Evolutionary conservation across 2,797 vertebrate species (phyloP).

Genomic region (Simalia tracyae): DNA sequence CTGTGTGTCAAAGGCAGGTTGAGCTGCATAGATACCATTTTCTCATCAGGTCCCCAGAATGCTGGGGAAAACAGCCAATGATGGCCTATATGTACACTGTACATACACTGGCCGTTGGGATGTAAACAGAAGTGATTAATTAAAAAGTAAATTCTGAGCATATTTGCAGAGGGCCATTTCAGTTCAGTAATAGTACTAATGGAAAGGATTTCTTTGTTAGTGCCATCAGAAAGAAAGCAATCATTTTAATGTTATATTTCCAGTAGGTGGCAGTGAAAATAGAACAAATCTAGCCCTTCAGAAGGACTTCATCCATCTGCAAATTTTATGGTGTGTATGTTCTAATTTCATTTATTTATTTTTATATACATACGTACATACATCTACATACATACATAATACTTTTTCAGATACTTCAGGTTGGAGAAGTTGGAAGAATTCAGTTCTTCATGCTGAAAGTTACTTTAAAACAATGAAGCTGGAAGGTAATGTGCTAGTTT

Average conservation of each 20-base stretch:
- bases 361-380: no score
- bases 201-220: not conserved
- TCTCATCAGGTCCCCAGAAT: not conserved
- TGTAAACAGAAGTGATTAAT: not conserved
- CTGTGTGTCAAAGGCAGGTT: not conserved
- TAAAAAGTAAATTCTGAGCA: not conserved
- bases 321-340: not conserved
- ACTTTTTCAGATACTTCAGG: no score
- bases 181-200: not conserved
- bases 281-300: not conserved
- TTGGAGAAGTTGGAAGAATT: no score
- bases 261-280: conserved; percentile 53
- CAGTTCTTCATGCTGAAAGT: not conserved
- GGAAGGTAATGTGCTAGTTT: not conserved
- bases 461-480: not conserved
- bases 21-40: not conserved
- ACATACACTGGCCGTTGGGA: not conserved
- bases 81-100: not conserved
- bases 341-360: not conserved
- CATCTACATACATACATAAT: not conserved
- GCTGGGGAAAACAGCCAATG: not conserved
- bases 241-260: conserved; percentile 31
- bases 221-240: conserved; percentile 15
- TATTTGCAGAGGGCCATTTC: not conserved
- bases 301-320: not conserved